Evolutionary conservation across 2,888 invertebrate species (phyloP).

Genomic region (Eueremaeus valkanovi): DNA sequence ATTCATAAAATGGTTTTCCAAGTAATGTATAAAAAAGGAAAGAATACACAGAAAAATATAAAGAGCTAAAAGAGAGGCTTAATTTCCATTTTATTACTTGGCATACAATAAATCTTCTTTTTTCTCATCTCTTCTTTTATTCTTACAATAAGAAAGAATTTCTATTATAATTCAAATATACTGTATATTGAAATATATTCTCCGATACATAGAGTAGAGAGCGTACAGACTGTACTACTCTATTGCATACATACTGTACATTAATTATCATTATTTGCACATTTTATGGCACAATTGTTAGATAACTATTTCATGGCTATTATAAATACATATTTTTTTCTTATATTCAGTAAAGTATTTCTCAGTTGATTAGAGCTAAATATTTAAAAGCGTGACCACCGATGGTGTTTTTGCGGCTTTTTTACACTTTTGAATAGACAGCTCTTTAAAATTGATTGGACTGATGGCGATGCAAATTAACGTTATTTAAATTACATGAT

Average conservation of each 20-base stretch:
- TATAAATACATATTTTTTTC: too few relatives aligned
- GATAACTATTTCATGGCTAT: too few relatives aligned
- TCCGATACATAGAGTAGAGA: too few relatives aligned
- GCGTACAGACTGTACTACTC: too few relatives aligned
- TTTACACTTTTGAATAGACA: conserved; percentile 11
- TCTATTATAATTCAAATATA: not conserved
- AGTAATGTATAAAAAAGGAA: not conserved
- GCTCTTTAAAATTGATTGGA: conserved; percentile 15
- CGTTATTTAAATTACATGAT: not conserved
- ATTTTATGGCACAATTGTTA: not conserved
- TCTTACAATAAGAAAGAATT: not conserved
- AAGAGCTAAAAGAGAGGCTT: too few relatives aligned
- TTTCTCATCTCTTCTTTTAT: not conserved
- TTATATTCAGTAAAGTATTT: too few relatives aligned
- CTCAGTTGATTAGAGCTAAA: not conserved
- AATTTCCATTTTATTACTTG: conserved; percentile 13
- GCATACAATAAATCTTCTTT: not conserved
- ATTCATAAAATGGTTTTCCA: conserved; percentile 7
- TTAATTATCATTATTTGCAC: not conserved
- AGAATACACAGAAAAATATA: too few relatives aligned
- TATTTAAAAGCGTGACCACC: not conserved
- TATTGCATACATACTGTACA: not conserved
- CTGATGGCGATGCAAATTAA: not conserved
- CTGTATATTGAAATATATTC: too few relatives aligned
- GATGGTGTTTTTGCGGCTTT: conserved; percentile 7